Evolutionary conservation across 2,113 vertebrate species (phyloP).

Genomic region (Pedionomus torquatus): DNA sequence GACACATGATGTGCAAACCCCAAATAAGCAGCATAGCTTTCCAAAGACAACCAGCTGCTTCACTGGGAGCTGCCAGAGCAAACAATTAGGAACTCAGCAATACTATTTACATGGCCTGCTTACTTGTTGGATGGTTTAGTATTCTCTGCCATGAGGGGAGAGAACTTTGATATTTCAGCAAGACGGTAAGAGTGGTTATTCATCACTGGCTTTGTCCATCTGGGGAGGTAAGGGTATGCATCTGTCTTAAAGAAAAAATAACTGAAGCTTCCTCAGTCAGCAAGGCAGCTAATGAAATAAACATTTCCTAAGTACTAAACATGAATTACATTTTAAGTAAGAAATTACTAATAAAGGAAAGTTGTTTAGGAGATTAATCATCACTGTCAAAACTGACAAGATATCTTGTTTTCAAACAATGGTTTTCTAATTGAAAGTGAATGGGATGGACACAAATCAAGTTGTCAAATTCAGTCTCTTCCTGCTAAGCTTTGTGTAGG

Average conservation of each 20-base stretch:
- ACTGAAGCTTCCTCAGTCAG: neutral
- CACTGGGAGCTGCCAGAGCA: constrained; percentile 36
- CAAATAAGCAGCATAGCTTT: constrained; percentile 32
- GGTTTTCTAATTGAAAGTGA: neutral
- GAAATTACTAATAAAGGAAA: neutral
- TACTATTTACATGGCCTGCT: neutral
- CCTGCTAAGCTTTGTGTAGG: neutral
- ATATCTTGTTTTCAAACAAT: neutral
- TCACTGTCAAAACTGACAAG: neutral
- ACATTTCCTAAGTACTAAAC: neutral
- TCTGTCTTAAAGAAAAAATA: neutral
- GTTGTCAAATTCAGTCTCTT: neutral
- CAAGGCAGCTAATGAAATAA: neutral
- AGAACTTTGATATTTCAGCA: neutral
- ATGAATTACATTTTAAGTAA: neutral
- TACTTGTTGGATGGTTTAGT: neutral
- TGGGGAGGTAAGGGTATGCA: neutral
- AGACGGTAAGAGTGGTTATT: neutral
- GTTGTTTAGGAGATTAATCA: neutral
- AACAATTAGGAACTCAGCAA: constrained; percentile 27
- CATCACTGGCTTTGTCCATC: neutral
- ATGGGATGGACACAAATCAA: neutral
- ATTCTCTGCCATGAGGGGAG: neutral
- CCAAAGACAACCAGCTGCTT: constrained; percentile 55
- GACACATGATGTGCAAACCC: constrained; percentile 54